These are phyloP conservation scores for Andrena bicolor DNA, from an alignment of 2,888 invertebrate genomes.

Conservation along the genomic window DNA sequence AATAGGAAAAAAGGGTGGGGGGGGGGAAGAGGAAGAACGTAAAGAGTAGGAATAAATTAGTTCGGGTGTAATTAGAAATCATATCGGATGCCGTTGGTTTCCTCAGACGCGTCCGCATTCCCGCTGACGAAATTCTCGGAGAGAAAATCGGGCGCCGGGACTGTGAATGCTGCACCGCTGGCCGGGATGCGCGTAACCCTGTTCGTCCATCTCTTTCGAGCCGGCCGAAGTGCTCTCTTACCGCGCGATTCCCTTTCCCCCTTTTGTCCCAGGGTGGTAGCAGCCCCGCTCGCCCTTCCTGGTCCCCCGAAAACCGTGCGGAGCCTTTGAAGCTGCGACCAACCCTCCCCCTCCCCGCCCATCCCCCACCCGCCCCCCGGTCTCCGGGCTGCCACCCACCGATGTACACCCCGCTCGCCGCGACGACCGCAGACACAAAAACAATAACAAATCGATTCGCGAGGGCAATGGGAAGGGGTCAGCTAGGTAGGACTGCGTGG, in stretches of 20 bases:
- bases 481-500: slow-evolving; percentile 72
- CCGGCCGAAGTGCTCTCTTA: slow-evolving; percentile 55
- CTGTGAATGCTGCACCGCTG: slow-evolving; percentile 60
- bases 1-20: too few species aligned
- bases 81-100: too few species aligned
- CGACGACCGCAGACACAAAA: slow-evolving; percentile 84
- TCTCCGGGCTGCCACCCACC: slow-evolving; percentile 60
- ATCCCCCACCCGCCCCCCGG: slow-evolving; percentile 3
- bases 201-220: slow-evolving; percentile 62
- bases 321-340: slow-evolving; percentile 65
- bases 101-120: too few species aligned
- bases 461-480: slow-evolving; percentile 80
- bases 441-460: slow-evolving; percentile 85
- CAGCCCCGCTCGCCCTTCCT: slow-evolving; percentile 55
- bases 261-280: slow-evolving; percentile 40
- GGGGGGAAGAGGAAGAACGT: not conserved
- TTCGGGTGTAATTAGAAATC: too few species aligned
- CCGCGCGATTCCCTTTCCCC: slow-evolving; percentile 52
- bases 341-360: slow-evolving; percentile 5
- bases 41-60: not conserved
- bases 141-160: too few species aligned
- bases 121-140: too few species aligned
- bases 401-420: slow-evolving; percentile 74
- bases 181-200: slow-evolving; percentile 57
- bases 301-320: slow-evolving; percentile 73